Percentiles rank a stretch among this genome's conserved stretches.
Evolutionary conservation across 2,888 invertebrate genomes (phyloP).

Genomic region (Himalopsyche anomala): DNA sequence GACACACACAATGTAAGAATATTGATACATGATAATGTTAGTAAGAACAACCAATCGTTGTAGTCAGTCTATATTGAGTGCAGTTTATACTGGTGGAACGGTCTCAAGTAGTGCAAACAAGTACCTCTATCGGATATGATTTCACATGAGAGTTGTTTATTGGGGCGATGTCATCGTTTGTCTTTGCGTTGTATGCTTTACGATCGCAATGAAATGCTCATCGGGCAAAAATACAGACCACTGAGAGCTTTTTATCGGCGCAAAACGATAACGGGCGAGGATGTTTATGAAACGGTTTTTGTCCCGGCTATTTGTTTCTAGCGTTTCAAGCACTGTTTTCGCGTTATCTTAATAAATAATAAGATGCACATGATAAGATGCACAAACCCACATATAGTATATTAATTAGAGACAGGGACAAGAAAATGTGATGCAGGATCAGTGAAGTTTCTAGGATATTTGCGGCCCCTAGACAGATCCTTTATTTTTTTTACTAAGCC

Average conservation of each 20-base stretch:
- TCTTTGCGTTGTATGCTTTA: conserved; percentile 46
- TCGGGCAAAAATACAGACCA: background rate
- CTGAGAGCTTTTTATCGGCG: conserved; percentile 13
- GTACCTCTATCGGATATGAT: conserved; percentile 50
- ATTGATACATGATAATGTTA: too few species aligned
- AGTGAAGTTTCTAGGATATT: too few species aligned
- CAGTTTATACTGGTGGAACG: conserved; percentile 32
- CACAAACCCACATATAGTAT: too few species aligned
- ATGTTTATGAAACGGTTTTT: background rate
- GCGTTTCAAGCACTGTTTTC: too few species aligned
- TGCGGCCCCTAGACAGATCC: too few species aligned
- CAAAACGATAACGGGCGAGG: background rate
- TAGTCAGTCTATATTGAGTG: conserved; percentile 39
- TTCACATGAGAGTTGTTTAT: conserved; percentile 52
- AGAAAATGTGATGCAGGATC: too few species aligned
- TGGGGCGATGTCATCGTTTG: conserved; percentile 49
- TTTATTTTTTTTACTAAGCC: too few species aligned
- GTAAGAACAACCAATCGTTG: background rate
- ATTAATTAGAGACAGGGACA: too few species aligned
- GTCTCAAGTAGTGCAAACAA: conserved; percentile 1
- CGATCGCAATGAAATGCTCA: conserved; percentile 12
- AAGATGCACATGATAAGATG: too few species aligned
- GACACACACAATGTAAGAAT: too few species aligned
- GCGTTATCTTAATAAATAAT: too few species aligned
- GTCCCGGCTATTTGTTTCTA: too few species aligned